Evolutionary conservation across 2,888 invertebrate species (phyloP).

Genomic region (Tetanocera ferruginea): DNA sequence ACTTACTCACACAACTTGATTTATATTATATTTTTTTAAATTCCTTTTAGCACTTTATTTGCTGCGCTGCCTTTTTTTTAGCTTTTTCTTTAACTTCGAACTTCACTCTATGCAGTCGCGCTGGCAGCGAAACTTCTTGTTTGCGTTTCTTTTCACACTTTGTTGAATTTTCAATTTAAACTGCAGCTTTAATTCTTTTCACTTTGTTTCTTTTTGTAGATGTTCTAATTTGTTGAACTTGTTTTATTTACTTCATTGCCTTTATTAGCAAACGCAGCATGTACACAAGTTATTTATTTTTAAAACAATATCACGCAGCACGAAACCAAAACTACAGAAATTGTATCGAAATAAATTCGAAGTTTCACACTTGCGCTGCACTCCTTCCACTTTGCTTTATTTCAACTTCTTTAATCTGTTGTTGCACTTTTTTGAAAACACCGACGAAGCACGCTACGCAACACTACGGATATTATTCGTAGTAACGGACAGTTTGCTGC

Average conservation of each 20-base stretch:
- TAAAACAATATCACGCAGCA: not conserved
- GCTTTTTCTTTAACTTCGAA: constrained; percentile 1
- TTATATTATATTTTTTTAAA: not conserved
- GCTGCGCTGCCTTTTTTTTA: not conserved
- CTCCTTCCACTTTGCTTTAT: not conserved
- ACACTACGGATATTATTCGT: not conserved
- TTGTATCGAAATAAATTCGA: not conserved
- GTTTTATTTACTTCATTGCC: not conserved
- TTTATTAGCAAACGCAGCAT: not conserved
- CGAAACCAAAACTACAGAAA: not conserved
- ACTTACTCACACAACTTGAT: not conserved
- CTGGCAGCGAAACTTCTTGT: constrained; percentile 10
- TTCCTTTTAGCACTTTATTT: constrained; percentile 8
- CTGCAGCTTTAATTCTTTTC: not conserved
- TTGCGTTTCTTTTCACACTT: constrained; percentile 25
- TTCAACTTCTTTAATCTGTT: constrained; percentile 1
- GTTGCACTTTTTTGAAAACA: not conserved
- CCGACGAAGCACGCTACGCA: not conserved
- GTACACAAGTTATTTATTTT: too few relatives aligned
- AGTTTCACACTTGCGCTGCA: not conserved
- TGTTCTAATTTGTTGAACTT: not conserved
- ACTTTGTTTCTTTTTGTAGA: not conserved
- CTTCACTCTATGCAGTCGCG: constrained; percentile 31
- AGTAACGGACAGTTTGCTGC: constrained; percentile 8
- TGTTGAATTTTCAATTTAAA: not conserved